Evolutionary conservation across 2,797 vertebrate genomes (phyloP), one percentile per base, ranked within the genome.

Genomic region (Syngnathus acus): DNA sequence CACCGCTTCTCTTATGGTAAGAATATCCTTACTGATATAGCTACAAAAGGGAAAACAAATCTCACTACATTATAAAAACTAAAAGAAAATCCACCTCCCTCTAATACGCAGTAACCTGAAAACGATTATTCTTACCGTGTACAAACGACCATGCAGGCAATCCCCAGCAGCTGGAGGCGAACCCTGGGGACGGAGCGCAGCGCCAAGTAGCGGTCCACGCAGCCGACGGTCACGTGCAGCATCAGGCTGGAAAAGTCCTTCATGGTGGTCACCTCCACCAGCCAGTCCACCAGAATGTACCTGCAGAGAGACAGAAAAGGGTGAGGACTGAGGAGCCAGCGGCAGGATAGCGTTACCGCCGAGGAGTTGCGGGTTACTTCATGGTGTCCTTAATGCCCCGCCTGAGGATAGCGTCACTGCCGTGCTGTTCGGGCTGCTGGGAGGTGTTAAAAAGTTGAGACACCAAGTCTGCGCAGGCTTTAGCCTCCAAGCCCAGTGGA

Each of bases 61-160:
- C 63, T 8, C 6, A 51, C 0, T n/a, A 62, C 13, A 62, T 26
- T 26, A 2, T 26, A 26, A 2, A 32, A 32, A 3, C 26, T 32
- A 32, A 32, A 32, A 32, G 26, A 32, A 32, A 32, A 3, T 32
- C 26, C 26, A 32, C 26, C 26, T 32, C 26, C 26, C 26, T 26
- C 26, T 2, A 26, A 26, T 26, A 32, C 26, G 26, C 26, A 4
- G 50, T 17, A 51, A 51, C 50, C n/a, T 21, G 7, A 51, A 51
- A 51, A 51, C 8, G n/a, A 32, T 2, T 26, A 8, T 58, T 21
- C 92, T 89, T 73, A 99, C 97, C 97, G 91, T 74, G 97, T 98
- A 71, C 95, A 96, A 80, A 99, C 94, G 42, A 99, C 97, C 96
- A 99, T 99, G 89, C 97, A 99, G 72, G 97, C 95, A 0, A 99